Evolutionary conservation across 2,888 invertebrate species (phyloP).

Genomic region (Sclerodermus sp.): DNA sequence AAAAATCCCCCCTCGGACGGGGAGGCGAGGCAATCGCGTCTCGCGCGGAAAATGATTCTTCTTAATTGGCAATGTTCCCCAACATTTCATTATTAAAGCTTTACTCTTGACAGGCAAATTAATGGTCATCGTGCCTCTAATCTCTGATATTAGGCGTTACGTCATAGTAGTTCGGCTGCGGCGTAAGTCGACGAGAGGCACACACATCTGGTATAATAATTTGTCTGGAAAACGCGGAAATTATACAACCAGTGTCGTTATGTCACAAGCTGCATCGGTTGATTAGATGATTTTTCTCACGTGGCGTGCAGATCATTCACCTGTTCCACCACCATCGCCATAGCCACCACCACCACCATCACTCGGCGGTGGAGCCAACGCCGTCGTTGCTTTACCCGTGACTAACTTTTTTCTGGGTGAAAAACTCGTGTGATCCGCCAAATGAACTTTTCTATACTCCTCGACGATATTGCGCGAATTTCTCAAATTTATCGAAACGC

Average conservation of each 20-base stretch:
- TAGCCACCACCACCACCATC: too few species aligned
- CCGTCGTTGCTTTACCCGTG: background rate
- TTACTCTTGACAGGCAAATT: background rate
- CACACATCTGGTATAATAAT: background rate
- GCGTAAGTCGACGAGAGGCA: background rate
- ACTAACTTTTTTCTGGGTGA: background rate
- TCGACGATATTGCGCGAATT: too few species aligned
- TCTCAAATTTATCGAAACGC: too few species aligned
- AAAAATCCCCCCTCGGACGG: too few species aligned
- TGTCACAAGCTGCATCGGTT: background rate
- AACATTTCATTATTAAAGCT: too few species aligned
- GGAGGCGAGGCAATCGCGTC: too few species aligned
- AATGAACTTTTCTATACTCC: too few species aligned
- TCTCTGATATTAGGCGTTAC: background rate
- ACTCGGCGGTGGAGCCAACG: too few species aligned
- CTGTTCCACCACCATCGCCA: background rate
- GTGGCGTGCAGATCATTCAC: background rate
- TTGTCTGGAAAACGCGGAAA: background rate
- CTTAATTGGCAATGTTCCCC: too few species aligned
- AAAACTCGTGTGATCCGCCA: background rate
- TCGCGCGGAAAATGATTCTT: too few species aligned
- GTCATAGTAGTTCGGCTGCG: background rate
- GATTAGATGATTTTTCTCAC: too few species aligned
- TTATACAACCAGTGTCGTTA: background rate
- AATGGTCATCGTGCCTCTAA: background rate